A percentile compares a stretch with the other conserved stretches of the same genome.
Conservation (phyloP, 2,113 vertebrate genomes). For the Arizona elegans region DNA sequence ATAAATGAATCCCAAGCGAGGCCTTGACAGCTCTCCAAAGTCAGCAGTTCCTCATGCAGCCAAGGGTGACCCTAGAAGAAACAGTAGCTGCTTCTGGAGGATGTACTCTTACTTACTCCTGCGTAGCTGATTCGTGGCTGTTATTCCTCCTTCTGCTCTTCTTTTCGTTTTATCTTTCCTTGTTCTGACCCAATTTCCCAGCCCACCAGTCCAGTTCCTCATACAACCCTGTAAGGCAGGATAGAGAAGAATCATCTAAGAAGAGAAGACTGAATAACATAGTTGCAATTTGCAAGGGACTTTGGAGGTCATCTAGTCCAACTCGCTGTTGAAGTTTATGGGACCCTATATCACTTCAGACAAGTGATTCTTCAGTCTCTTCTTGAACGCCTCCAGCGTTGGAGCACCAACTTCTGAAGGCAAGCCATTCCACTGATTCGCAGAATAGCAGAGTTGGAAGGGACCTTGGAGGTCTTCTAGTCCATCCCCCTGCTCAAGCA, state of each 20-base stretch:
- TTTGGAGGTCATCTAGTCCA: neutral
- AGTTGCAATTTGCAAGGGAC: neutral
- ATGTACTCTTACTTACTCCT: neutral
- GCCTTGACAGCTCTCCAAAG: conserved; percentile 23
- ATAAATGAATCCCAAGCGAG: conserved; percentile 41
- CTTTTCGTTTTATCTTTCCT: neutral
- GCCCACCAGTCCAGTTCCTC: too few relatives aligned
- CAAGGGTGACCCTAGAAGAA: fast-evolving
- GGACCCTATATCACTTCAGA: too few relatives aligned
- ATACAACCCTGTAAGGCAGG: conserved; percentile 31
- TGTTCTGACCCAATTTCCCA: neutral
- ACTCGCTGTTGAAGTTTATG: neutral
- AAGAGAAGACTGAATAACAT: neutral
- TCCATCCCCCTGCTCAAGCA: too few relatives aligned
- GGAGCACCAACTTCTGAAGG: too few relatives aligned
- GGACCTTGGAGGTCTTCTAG: too few relatives aligned
- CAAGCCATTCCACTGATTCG: too few relatives aligned
- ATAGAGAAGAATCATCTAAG: neutral
- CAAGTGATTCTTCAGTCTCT: too few relatives aligned
- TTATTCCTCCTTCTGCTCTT: neutral
- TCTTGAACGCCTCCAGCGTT: too few relatives aligned
- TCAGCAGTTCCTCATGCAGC: conserved; percentile 23
- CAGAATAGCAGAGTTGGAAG: too few relatives aligned
- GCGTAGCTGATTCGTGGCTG: neutral
- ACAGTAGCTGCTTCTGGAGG: neutral